Evolutionary conservation across 2,888 invertebrate species (phyloP), one percentile per base, ranked within the genome.

Genomic region (Sphaeridia pumilis): DNA sequence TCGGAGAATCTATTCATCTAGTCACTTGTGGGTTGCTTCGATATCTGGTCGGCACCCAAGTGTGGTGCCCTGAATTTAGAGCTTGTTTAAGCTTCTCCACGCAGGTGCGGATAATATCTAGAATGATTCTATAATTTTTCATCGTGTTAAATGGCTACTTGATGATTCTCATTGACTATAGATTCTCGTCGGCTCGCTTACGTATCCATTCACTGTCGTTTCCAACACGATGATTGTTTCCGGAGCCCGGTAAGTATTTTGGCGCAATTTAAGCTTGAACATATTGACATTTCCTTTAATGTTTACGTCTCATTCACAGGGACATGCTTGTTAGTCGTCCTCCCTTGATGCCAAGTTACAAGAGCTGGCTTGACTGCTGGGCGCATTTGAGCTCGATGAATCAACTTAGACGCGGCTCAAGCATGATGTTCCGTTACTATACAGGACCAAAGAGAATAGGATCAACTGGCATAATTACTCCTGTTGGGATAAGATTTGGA

Each of bases 131-230:
- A 68, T 62, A n/a, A n/a, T n/a, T n/a, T n/a, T n/a, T n/a, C n/a
- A n/a, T n/a, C n/a, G n/a, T n/a, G n/a, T n/a, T n/a, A n/a, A n/a
- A n/a, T n/a, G n/a, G n/a, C n/a, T n/a, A n/a, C n/a, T n/a, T n/a
- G n/a, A n/a, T n/a, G n/a, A n/a, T n/a, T n/a, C n/a, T n/a, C n/a
- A n/a, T n/a, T n/a, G n/a, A n/a, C 64, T 72, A 77, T 68, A 74
- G 78, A 86, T 89, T 70, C 73, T 89, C 45, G 84, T 87, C 53
- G 80, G 85, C 56, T 83, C 87, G 51, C 68, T 89, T 58, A 84
- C 89, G n/a, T 95, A 97, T 72, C 94, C 94, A 21, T 81, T 93
- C 69, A 81, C 84, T 69, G 85, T 95, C 55, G 89, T 93, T 1
- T 84, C 88, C 12, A 87, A 87, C 54, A 87, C 92, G 67, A 90